Conservation (phyloP, 92 coral and sea anemone species). For the Pocillopora grandis region DNA sequence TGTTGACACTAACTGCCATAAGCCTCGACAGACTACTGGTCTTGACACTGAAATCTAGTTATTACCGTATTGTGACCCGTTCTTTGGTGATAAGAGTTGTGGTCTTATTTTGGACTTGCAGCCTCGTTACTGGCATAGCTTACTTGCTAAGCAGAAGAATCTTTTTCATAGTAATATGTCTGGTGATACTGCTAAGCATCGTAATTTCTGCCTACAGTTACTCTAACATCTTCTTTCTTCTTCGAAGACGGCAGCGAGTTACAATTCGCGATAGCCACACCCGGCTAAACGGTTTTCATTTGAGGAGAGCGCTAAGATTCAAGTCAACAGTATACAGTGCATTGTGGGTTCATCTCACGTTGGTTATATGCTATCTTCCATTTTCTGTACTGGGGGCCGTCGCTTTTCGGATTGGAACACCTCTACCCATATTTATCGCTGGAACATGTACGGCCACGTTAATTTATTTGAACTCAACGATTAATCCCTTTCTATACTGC, state of each 20-base stretch:
- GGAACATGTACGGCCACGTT: constrained; percentile 3
- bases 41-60: not conserved
- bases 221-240: constrained; percentile 8
- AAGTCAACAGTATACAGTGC: constrained; percentile 12
- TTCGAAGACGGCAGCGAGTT: not conserved
- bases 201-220: constrained; percentile 8
- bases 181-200: constrained; percentile 13
- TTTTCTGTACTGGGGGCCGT: constrained; percentile 7
- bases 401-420: not conserved
- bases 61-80: not conserved
- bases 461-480: constrained; percentile 10
- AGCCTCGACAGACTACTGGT: constrained; percentile 21
- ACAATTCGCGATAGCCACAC: not conserved
- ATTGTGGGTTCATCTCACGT: constrained; percentile 16
- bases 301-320: not conserved
- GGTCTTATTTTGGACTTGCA: constrained; percentile 10
- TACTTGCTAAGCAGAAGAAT: not conserved
- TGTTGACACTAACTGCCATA: constrained; percentile 23
- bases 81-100: not conserved
- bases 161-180: not conserved
- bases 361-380: constrained; percentile 21
- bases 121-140: not conserved
- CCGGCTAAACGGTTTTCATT: not conserved
- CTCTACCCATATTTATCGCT: not conserved
- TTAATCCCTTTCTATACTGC: constrained; percentile 16